phyloP scores from a whole-genome alignment of 1,140 invertebrate genomes.

The Meloidogyne hapla region DNA sequence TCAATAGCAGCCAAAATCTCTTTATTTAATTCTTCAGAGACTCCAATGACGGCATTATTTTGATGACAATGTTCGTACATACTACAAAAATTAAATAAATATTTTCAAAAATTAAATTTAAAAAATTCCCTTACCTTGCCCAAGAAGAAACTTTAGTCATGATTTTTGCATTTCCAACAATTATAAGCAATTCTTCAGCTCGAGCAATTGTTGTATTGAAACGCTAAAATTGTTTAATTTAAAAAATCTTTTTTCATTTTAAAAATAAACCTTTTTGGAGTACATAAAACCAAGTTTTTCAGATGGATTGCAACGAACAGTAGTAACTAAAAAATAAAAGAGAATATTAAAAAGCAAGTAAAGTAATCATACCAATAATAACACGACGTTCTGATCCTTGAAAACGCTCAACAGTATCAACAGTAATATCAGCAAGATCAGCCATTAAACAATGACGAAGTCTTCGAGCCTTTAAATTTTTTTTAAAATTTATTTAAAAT shows the following conservation, averaged over 20 bases:
- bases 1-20: neutral
- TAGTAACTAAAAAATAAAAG: constrained; percentile 15
- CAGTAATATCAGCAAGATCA: constrained; percentile 28
- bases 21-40: neutral
- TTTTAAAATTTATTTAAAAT: neutral
- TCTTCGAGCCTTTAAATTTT: constrained; percentile 24
- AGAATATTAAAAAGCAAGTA: neutral
- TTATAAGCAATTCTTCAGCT: constrained; percentile 38
- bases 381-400: constrained; percentile 42
- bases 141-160: constrained; percentile 18
- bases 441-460: constrained; percentile 7
- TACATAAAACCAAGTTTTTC: constrained; percentile 29
- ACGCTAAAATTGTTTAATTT: constrained; percentile 32
- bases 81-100: too few species aligned
- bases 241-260: neutral
- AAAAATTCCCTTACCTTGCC: constrained; percentile 16
- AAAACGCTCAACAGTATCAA: constrained; percentile 39
- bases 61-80: constrained; percentile 17
- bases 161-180: constrained; percentile 29
- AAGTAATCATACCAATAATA: constrained; percentile 23
- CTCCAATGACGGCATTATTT: constrained; percentile 11
- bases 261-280: constrained; percentile 20
- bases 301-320: constrained; percentile 30
- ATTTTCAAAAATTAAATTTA: neutral
- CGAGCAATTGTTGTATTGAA: constrained; percentile 40